Base-by-base conservation (phyloP, 2,797 vertebrate species). In the Rhinogobio ventralis region DNA sequence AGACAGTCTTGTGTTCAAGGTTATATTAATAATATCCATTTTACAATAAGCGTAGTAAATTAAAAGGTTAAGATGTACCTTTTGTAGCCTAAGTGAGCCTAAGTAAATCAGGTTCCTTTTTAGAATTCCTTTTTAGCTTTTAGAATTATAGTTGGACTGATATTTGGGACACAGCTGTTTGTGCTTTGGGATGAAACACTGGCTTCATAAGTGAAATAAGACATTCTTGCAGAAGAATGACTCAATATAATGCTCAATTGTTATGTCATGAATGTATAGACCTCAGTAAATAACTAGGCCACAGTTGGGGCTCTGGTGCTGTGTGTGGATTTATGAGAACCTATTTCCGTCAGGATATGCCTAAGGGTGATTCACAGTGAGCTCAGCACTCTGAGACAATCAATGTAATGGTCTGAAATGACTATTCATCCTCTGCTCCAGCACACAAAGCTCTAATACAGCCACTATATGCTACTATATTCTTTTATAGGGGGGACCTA, bases 201-300 rank as follows among this genome's bases (percentile, higher is more conserved):
- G 19, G 20, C 30, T 55, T 19, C 51, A 14, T 10, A 76, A 76
- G 20, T 60, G 20, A 42, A 77, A 39, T 51, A 76, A 36, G 6
- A 7, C 73, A 79, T 8, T 60, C 19, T 57, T 72, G n/a, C 36
- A 45, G 36, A 45, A 55, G n/a, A 39, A 55, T 42, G 39, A 30
- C 68, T 23, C 39, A 46, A 45, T 45, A n/a, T n/a, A 6, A 46
- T 20, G 9, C 39, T 72, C 36, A 71, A 14, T 45, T 45, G 76
- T 78, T 62, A 42, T 30, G 67, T 45, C 25, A 62, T 62, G n/a
- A 36, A 55, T 80, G 62, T 17, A 42, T 15, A 60, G 53, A 28
- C 13, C 20, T 66, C 42, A 67, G 77, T 66, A 33, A 79, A 64
- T 79, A 49, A 79, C 39, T 23, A 79, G 60, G 77, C 42, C 77